phyloP scores from a whole-genome alignment of 2,797 vertebrate genomes.

The Hippopotamyrus pictus region DNA sequence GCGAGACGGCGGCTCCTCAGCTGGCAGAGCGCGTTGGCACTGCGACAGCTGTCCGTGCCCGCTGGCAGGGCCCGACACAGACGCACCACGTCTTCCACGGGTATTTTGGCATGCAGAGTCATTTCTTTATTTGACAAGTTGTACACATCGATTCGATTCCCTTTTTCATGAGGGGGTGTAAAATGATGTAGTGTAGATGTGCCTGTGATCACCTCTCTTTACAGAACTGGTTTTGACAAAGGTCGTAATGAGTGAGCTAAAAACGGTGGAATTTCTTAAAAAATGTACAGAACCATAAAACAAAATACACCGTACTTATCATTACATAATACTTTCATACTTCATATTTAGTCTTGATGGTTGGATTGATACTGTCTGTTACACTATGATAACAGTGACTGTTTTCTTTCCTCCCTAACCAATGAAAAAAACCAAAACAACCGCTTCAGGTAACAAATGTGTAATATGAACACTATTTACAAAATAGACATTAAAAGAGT shows the following conservation, averaged over 20 bases:
- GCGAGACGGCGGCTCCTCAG: not conserved
- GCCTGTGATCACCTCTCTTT: not conserved
- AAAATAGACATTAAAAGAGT: conserved; percentile 41
- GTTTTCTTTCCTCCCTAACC: conserved; percentile 28
- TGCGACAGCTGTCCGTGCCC: not conserved
- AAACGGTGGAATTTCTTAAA: not conserved
- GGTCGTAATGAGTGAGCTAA: not conserved
- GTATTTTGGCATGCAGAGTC: conserved; percentile 2
- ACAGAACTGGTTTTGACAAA: not conserved
- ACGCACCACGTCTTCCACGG: not conserved
- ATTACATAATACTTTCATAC: conserved; percentile 55
- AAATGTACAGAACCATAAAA: conserved; percentile 33
- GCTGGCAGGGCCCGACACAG: not conserved
- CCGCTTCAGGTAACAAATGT: conserved; percentile 37
- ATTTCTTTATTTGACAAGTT: not conserved
- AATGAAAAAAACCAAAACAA: conserved; percentile 24
- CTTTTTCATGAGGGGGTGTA: not conserved
- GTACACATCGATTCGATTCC: not conserved
- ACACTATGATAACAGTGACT: conserved; percentile 44
- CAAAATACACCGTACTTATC: conserved; percentile 34
- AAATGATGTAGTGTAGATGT: conserved; percentile 7
- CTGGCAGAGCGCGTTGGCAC: not conserved
- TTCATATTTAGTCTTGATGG: conserved; percentile 51
- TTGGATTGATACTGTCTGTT: conserved; percentile 37
- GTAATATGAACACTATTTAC: conserved; percentile 54